These are phyloP conservation scores for Oryzias celebensis DNA, from an alignment of 2,113 vertebrate species.

Conservation along the genomic window DNA sequence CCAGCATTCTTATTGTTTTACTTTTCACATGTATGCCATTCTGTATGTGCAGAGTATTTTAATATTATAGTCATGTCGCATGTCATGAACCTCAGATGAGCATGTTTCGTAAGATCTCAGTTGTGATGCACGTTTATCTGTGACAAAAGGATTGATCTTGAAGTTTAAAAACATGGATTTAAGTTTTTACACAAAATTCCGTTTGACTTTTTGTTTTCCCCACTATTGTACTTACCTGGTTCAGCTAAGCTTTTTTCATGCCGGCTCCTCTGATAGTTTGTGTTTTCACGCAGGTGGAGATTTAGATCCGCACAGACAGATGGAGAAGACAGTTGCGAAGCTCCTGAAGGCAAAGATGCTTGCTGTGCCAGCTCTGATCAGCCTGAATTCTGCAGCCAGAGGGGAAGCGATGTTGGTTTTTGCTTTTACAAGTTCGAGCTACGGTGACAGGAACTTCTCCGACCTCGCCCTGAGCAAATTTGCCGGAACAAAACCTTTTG, in stretches of 20 bases:
- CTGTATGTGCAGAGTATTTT: too few relatives aligned
- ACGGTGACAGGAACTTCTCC: constrained; percentile 35
- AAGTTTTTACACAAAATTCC: too few relatives aligned
- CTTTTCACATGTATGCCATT: too few relatives aligned
- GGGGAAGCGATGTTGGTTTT: constrained; percentile 51
- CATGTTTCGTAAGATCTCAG: too few relatives aligned
- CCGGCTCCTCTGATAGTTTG: constrained; percentile 31
- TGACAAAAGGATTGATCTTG: too few relatives aligned
- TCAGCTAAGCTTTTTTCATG: constrained; percentile 16
- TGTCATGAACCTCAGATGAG: too few relatives aligned
- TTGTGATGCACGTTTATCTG: too few relatives aligned
- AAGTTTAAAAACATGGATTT: too few relatives aligned
- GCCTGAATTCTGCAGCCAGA: constrained; percentile 51
- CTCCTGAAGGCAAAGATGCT: constrained; percentile 64
- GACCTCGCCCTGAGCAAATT: constrained; percentile 27
- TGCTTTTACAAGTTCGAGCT: constrained; percentile 44
- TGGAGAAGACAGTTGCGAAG: constrained; percentile 49
- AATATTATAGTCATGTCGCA: too few relatives aligned
- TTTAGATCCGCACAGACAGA: constrained; percentile 69
- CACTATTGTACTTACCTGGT: too few relatives aligned
- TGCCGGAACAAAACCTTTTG: constrained; percentile 4
- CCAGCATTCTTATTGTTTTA: too few relatives aligned
- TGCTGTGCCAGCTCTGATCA: constrained; percentile 73
- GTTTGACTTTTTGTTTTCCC: too few relatives aligned
- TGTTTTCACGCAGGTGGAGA: constrained; percentile 54